Conservation (phyloP, 1,140 invertebrate species). For the Drosophila tsacasi region DNA sequence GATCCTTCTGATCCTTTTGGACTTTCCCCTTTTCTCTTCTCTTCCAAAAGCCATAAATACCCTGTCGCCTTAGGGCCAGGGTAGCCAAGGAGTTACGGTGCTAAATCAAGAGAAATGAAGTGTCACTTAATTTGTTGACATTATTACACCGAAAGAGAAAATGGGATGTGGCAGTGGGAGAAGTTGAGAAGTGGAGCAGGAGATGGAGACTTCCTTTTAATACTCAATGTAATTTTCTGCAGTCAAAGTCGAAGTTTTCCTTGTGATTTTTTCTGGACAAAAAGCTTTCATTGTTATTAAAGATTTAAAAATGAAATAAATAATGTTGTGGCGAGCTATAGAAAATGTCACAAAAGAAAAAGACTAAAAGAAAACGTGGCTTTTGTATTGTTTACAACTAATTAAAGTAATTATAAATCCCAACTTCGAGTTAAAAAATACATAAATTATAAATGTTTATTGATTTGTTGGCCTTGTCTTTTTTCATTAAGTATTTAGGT, state of each 20-base stretch:
- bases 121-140: slow-evolving; percentile 85
- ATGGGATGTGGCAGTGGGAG: neutral
- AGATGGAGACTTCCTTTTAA: slow-evolving; percentile 9
- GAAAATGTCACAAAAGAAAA: neutral
- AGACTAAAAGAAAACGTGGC: neutral
- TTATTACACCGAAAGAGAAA: slow-evolving; percentile 58
- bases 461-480: rapidly evolving
- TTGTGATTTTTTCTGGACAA: neutral
- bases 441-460: neutral
- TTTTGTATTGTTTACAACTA: neutral
- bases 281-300: neutral
- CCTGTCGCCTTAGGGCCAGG: neutral
- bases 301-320: neutral
- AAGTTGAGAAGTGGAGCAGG: neutral
- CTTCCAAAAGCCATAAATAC: neutral
- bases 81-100: slow-evolving; percentile 32
- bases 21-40: neutral
- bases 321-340: neutral
- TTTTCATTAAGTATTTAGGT: neutral
- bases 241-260: neutral
- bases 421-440: neutral
- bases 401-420: no score
- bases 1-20: neutral
- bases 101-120: slow-evolving; percentile 85
- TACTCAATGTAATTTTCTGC: slow-evolving; percentile 9